Evolutionary conservation across 2,113 vertebrate species (phyloP), one percentile per base, ranked within the genome.

Genomic region (Rhinolophus ferrumequinum): DNA sequence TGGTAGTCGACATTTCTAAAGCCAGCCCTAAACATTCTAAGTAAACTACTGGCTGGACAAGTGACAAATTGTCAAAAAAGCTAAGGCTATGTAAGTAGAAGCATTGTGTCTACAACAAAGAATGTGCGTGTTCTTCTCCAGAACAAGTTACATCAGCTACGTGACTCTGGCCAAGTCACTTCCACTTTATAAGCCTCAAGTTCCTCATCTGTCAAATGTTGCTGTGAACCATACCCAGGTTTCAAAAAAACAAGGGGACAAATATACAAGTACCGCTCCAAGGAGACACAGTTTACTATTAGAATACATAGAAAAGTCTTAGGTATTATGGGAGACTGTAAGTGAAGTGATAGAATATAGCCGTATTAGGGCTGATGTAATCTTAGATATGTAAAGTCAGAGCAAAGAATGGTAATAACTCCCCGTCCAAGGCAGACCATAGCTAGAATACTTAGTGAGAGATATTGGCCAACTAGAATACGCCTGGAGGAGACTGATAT

Each of bases 61-160:
- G 19, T 75, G 28, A 30, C 47, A 85, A 86, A 67, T 8, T 64
- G 30, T 79, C 75, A 87, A 77, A 94, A 41, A 76, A 67, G 47
- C 73, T 86, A 92, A 83, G 41, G 47, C 72, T 88, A 5, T 88
- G 26, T 52, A 66, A 75, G 33, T 64, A 81, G 83, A 94, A 95
- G 72, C 38, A 76, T 30, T 89, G 12, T 28, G 13, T 81, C 81
- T 96, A 38, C 41, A 91, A 88, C 50, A 95, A 50, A 47, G 58
- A 84, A 76, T 56, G 0, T 41, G 90, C 88, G 41, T 75, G 30
- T 88, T 67, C 9, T 94, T 75, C 69, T 47, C n/a, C 67, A 75
- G 35, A 94, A 90, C 58, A 94, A 82, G 52, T 80, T 96, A 62
- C 33, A 93, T 93, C n/a, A 73, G 66, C 77, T 84, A 35, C 41